Evolutionary conservation across 2,797 vertebrate species (phyloP).

Genomic region (Sebastes iracundus): DNA sequence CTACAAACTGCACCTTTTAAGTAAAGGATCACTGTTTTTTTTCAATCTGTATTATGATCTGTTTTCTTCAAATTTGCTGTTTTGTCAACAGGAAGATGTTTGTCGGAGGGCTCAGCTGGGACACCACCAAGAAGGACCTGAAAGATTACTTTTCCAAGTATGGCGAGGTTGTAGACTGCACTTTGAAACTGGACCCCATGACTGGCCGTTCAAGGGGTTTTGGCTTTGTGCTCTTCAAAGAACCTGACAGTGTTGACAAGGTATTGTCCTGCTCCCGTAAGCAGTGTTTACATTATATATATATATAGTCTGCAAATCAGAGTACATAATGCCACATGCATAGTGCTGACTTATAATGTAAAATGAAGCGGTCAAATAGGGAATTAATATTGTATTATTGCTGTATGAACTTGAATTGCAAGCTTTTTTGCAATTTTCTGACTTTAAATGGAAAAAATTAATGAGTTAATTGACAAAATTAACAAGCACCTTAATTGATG

Average conservation of each 20-base stretch:
- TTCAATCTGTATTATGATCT: background rate
- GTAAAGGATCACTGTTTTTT: too few species aligned
- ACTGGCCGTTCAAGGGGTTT: constrained; percentile 97
- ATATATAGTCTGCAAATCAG: background rate
- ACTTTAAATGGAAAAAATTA: background rate
- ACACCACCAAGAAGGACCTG: constrained; percentile 98
- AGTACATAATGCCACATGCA: background rate
- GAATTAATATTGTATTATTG: background rate
- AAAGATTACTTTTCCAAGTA: constrained; percentile 99
- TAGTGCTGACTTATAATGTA: background rate
- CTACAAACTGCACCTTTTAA: too few species aligned
- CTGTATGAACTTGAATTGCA: background rate
- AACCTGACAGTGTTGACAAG: constrained; percentile 92
- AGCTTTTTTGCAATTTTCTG: background rate
- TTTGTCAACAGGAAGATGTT: constrained; percentile 93
- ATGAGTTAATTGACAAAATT: background rate
- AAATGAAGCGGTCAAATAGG: background rate
- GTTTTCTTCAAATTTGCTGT: background rate
- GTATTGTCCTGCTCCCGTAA: constrained; percentile 62
- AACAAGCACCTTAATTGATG: too few species aligned
- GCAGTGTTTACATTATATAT: background rate
- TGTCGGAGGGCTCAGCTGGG: constrained; percentile 98
- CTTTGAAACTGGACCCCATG: constrained; percentile 97
- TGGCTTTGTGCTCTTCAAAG: constrained; percentile 98
- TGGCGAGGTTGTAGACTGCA: constrained; percentile 97